Evolutionary conservation across 2,113 vertebrate species (phyloP).

Genomic region (Artemisiospiza belli): DNA sequence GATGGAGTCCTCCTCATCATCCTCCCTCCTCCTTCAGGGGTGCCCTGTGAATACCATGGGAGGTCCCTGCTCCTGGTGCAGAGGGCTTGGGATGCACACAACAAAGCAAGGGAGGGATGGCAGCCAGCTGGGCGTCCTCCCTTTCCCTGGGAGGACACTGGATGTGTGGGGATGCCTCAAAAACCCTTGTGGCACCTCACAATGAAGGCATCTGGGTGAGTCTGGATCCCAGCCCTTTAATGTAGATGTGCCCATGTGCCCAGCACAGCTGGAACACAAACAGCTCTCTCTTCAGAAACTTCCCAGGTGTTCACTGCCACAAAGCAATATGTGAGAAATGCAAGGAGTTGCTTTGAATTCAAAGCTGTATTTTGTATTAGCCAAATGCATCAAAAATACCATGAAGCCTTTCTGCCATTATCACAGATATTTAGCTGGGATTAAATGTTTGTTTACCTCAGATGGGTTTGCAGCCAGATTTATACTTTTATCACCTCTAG

Average conservation of each 20-base stretch:
- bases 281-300: not conserved
- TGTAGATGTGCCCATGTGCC: not conserved
- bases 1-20: no score
- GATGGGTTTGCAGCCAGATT: constrained; percentile 12
- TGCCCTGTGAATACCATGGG: no score
- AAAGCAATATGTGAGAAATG: not conserved
- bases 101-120: not conserved
- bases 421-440: constrained; percentile 56
- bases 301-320: not conserved
- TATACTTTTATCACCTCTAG: constrained; percentile 48
- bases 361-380: constrained; percentile 9
- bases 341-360: constrained; percentile 3
- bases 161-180: not conserved
- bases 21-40: no score
- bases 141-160: not conserved
- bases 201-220: not conserved
- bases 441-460: constrained; percentile 60
- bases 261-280: not conserved
- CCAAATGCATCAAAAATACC: constrained; percentile 20
- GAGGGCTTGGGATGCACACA: not conserved
- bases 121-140: not conserved
- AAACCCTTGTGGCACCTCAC: not conserved
- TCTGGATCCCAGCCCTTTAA: not conserved
- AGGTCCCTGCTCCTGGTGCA: not conserved
- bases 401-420: constrained; percentile 14